A percentile compares a stretch with the other conserved stretches of the same genome.
phyloP scores from a whole-genome alignment of 1,140 invertebrate genomes.

The Drosophila kepulauana region DNA sequence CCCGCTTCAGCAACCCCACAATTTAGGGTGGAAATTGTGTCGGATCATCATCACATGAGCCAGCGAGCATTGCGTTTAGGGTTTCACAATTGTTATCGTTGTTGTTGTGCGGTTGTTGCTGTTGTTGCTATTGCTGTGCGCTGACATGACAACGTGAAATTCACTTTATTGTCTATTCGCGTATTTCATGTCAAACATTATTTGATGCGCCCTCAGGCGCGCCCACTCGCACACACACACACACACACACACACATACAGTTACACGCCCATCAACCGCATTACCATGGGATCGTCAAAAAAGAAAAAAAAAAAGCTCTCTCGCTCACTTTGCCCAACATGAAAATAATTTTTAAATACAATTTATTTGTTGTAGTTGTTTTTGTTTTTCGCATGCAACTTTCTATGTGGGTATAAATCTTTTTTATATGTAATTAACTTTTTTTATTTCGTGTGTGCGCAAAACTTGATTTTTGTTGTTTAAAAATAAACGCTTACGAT shows the following conservation, averaged over 20 bases:
- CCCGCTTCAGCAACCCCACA: slow-evolving; percentile 51
- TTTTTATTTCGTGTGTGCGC: slow-evolving; percentile 47
- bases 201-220: slow-evolving; percentile 76
- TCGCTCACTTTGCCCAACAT: slow-evolving; percentile 49
- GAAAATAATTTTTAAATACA: slow-evolving; percentile 66
- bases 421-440: slow-evolving; percentile 77
- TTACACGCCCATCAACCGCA: slow-evolving; percentile 21
- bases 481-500: slow-evolving; percentile 78
- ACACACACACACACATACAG: slow-evolving; percentile 51
- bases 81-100: slow-evolving; percentile 65
- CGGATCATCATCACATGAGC: slow-evolving; percentile 45
- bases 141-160: slow-evolving; percentile 81
- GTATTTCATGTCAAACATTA: slow-evolving; percentile 79
- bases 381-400: slow-evolving; percentile 68
- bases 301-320: slow-evolving; percentile 55
- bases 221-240: slow-evolving; percentile 58
- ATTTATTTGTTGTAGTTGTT: slow-evolving; percentile 2
- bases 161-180: slow-evolving; percentile 78
- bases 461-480: slow-evolving; percentile 74
- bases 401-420: slow-evolving; percentile 80
- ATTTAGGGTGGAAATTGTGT: slow-evolving; percentile 70
- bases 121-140: slow-evolving; percentile 54
- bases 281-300: slow-evolving; percentile 61
- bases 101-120: slow-evolving; percentile 37
- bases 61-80: slow-evolving; percentile 64